Base-by-base conservation (phyloP, 2,888 invertebrate species). In the Nesidiocoris tenuis region DNA sequence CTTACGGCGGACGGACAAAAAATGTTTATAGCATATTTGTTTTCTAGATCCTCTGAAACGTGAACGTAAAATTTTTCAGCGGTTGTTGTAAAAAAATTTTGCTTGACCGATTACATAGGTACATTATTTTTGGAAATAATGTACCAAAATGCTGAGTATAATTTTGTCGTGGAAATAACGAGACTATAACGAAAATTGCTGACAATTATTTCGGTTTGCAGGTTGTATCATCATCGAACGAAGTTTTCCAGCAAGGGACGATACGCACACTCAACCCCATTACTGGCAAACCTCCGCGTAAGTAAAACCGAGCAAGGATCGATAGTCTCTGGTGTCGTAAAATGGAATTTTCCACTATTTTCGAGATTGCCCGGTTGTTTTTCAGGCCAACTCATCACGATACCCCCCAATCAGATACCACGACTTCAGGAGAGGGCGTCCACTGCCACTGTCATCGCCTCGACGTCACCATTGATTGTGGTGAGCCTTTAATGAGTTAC, bases 301-400 rank as follows among this genome's bases (percentile, higher is more conserved):
- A 61, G 76, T 76, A 61, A 54, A 16, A 22, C 17, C 2, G n/a
- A n/a, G n/a, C n/a, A n/a, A n/a, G n/a, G n/a, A n/a, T n/a, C 21
- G 19, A n/a, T n/a, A n/a, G n/a, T n/a, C n/a, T n/a, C n/a, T n/a
- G n/a, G 5, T 39, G 5, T 39, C 39, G 3, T 12, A 39, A 39
- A 12, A 39, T 39, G 5, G 39, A 39, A 39, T 12, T 39, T 7
- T 39, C 5, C 39, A 7, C 39, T 39, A 39, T n/a, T n/a, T n/a
- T n/a, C n/a, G n/a, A 59, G 59, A 9, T 59, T 59, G 3, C 17
- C 19, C 16, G 2, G 18, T 63, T 63, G 21, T 3, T 18, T 23
- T 68, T 1, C 17, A 78, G 78, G 77, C n/a, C 78, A 78, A 74
- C 74, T 67, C 23, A 74, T 78, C 25, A 78, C 78, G 23, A 77